Evolutionary conservation across 2,888 invertebrate species (phyloP), one percentile per base, ranked within the genome.

Genomic region (Aleiodes testaceus): DNA sequence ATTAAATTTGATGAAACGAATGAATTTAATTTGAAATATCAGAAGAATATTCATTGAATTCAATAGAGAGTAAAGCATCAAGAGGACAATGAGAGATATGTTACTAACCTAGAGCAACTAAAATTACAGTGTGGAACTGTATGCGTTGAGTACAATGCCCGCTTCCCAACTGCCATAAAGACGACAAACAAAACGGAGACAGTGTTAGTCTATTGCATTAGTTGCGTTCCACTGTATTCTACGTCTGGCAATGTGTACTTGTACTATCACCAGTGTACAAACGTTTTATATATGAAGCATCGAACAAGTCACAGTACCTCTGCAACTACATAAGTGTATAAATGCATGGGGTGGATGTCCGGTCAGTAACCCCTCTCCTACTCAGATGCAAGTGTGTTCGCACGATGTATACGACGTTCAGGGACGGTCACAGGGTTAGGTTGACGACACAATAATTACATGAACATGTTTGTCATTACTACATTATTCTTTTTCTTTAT

Each of bases 331-430:
- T 78, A 78, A 79, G 79, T 79, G 77, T 80, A 80, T 82, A 84
- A 82, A 81, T 77, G 81, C 78, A 82, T 77, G 82, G 81, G 84
- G 84, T 84, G 81, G 82, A 84, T 80, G 84, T 77, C 82, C 84
- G 85, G 84, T 85, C 85, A 84, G 77, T 84, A 82, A 84, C 84
- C 84, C 81, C 77, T 69, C 52, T 72, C 42, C 49, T 70, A 36
- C 20, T 44, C 64, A 71, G 73, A 69, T 66, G 70, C 45, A 63
- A 72, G 67, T 69, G 67, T 69, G 50, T 42, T 69, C 63, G 66
- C 75, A 69, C 73, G 71, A 68, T 70, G 73, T 26, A 26, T 26
- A 11, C 68, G 75, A 73, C 75, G 73, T 73, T 77, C 77, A 78
- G 72, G 79, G 76, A 76, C 76, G 76, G 70, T 74, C 73, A 76